Evolutionary conservation across 2,888 invertebrate genomes (phyloP), one percentile per base, ranked within the genome.

Genomic region (Eupithecia pulchellata): DNA sequence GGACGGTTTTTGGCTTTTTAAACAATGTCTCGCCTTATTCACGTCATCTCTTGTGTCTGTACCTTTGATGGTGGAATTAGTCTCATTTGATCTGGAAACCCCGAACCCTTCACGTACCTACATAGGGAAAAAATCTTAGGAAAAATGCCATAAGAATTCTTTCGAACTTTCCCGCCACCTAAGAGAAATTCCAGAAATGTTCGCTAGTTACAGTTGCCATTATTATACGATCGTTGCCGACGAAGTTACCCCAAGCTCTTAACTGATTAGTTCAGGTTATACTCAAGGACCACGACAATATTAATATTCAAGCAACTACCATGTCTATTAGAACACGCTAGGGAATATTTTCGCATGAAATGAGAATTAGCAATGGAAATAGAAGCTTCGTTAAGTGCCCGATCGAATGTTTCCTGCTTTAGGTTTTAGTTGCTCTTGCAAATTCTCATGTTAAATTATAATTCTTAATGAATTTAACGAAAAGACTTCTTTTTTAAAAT

Each of bases 211-310:
- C 58, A 32, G 32, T n/a, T 32, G 32, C 58, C 58, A 30, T 60
- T 17, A 57, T 68, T 64, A 57, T 68, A 65, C 57, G 34, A 61
- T 68, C 52, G 57, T 62, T 71, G 25, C n/a, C 42, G 32, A 42
- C 65, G 47, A 71, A 68, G 55, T 71, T 52, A 71, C 71, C 71
- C 27, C 36, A 65, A 66, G 63, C 65, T 72, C 47, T 66, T 79
- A 78, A 74, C 80, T 86, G 84, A 87, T 88, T 87, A 82, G 86
- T 87, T 84, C 82, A 78, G 82, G 81, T 81, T 82, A 79, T 82
- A 81, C 81, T 81, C 77, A 81, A 79, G 77, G 73, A 80, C 77
- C 78, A 72, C 72, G 77, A 70, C 78, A 78, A 75, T 72, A 73
- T 74, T 72, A 77, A 73, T 80, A 66, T 64, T 47, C 71, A 77